phyloP scores from a whole-genome alignment of 2,797 vertebrate species.

The Anableps anableps region DNA sequence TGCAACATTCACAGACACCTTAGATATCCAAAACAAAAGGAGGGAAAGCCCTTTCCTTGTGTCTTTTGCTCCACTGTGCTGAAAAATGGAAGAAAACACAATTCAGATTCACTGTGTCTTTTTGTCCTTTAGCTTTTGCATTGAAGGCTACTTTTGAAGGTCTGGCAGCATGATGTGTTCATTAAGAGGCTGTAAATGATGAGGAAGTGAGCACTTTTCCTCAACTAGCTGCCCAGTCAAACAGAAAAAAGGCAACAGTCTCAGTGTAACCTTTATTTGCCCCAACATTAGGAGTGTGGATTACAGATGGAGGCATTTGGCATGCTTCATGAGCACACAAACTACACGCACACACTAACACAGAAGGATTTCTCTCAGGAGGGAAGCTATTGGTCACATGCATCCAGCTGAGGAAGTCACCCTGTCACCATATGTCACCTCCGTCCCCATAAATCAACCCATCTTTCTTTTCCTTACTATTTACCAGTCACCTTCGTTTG shows the following conservation, averaged over 20 bases:
- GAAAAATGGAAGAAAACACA: conserved; percentile 38
- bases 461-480: neutral
- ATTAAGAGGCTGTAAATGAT: conserved; percentile 27
- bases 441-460: conserved; percentile 21
- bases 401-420: conserved; percentile 65
- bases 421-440: conserved; percentile 70
- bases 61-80: conserved; percentile 30
- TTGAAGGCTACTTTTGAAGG: conserved; percentile 35
- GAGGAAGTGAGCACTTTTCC: conserved; percentile 27
- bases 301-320: conserved; percentile 66
- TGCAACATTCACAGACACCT: conserved; percentile 5
- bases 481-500: neutral
- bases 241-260: conserved; percentile 16
- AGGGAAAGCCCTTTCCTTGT: neutral
- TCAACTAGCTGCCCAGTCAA: conserved; percentile 19
- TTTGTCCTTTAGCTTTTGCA: conserved; percentile 15
- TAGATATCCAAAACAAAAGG: conserved; percentile 5
- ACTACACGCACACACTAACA: conserved; percentile 33
- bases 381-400: conserved; percentile 58
- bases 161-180: conserved; percentile 29
- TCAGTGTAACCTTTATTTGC: conserved; percentile 63
- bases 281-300: conserved; percentile 44
- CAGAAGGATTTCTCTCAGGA: conserved; percentile 43
- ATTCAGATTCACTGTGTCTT: conserved; percentile 14
- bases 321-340: conserved; percentile 52